Evolutionary conservation across 2,113 vertebrate species (phyloP).

Genomic region (Dromas ardeola): DNA sequence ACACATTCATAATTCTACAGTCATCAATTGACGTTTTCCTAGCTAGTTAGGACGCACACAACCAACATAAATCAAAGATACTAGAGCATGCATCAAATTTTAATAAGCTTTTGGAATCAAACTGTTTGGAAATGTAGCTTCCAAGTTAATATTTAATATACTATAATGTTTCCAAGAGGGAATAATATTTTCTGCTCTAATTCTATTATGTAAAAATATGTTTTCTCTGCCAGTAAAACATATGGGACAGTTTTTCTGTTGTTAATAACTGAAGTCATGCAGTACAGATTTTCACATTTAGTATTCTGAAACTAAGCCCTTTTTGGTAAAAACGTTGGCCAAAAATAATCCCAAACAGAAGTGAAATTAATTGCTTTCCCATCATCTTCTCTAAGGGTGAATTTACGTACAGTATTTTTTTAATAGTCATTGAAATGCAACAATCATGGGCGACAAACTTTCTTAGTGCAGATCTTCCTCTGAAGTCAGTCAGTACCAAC

Average conservation of each 20-base stretch:
- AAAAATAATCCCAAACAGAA: conserved; percentile 48
- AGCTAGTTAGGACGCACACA: conserved; percentile 20
- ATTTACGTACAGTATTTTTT: neutral
- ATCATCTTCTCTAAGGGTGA: neutral
- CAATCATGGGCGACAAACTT: neutral
- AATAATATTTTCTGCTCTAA: conserved; percentile 69
- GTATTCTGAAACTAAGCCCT: conserved; percentile 53
- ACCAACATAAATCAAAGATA: conserved; percentile 1
- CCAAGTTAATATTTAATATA: conserved; percentile 52
- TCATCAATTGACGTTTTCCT: neutral
- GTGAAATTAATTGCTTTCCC: conserved; percentile 51
- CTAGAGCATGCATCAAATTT: neutral
- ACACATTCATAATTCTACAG: neutral
- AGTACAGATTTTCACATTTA: conserved; percentile 61
- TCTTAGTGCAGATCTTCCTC: neutral
- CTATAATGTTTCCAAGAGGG: conserved; percentile 53
- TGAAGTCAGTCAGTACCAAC: neutral
- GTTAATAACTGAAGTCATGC: conserved; percentile 60
- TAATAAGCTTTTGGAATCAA: conserved; percentile 52
- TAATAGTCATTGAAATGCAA: neutral
- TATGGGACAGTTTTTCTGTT: conserved; percentile 64
- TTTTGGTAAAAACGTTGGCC: conserved; percentile 59
- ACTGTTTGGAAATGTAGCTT: conserved; percentile 38
- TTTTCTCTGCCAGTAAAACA: conserved; percentile 62
- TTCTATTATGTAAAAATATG: conserved; percentile 66